These are phyloP conservation scores for Quadriops clusia DNA, from an alignment of 2,888 invertebrate genomes.

Conservation along the genomic window DNA sequence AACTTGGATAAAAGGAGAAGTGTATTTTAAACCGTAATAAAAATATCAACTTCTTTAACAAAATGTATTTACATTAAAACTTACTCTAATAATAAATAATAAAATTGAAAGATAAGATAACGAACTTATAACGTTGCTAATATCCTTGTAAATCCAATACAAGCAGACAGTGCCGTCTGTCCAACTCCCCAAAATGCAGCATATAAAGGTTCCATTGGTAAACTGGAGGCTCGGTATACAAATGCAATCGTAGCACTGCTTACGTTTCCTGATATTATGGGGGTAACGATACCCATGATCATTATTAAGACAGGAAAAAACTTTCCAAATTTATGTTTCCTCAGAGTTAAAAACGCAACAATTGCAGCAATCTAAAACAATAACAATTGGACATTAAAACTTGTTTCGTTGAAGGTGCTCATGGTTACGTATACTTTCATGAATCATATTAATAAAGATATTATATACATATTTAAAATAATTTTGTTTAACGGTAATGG, in stretches of 20 bases:
- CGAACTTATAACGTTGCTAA: slow-evolving; percentile 71
- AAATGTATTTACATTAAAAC: too few relatives aligned
- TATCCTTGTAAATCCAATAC: slow-evolving; percentile 86
- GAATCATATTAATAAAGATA: too few relatives aligned
- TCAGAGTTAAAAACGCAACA: slow-evolving; percentile 80
- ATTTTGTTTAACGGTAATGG: too few relatives aligned
- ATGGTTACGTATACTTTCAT: neutral
- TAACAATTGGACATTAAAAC: slow-evolving; percentile 6
- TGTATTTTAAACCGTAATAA: too few relatives aligned
- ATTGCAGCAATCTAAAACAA: slow-evolving; percentile 60
- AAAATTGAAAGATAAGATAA: neutral
- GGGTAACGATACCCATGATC: slow-evolving; percentile 80
- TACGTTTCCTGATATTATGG: slow-evolving; percentile 76
- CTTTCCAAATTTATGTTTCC: slow-evolving; percentile 90
- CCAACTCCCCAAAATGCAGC: slow-evolving; percentile 92
- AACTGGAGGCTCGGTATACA: slow-evolving; percentile 80
- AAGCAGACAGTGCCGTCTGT: slow-evolving; percentile 79
- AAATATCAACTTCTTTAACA: too few relatives aligned
- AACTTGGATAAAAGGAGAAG: too few relatives aligned
- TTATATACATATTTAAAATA: too few relatives aligned
- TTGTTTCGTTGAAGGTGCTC: neutral
- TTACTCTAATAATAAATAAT: neutral
- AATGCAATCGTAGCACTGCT: slow-evolving; percentile 89
- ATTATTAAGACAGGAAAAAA: slow-evolving; percentile 83
- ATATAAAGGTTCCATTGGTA: slow-evolving; percentile 82